Evolutionary conservation across 1,140 invertebrate species (phyloP), one percentile per base, ranked within the genome.

Genomic region (Zaprionus lachaisei): DNA sequence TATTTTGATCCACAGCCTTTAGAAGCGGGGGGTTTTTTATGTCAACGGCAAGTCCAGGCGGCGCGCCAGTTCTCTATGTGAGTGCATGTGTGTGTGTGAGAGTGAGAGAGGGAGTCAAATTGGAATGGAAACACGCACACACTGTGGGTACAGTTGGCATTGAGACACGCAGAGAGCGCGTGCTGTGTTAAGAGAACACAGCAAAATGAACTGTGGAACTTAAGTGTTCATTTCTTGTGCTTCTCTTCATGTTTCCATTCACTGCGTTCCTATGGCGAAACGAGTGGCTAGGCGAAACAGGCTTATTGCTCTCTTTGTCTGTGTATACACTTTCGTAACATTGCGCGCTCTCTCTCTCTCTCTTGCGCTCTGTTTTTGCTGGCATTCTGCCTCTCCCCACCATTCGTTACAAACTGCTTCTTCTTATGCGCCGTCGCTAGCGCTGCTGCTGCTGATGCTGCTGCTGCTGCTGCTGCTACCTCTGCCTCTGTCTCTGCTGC

Each of bases 321-420:
- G 41, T 85, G 76, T 72, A 73, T 73, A 90, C 85, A 89, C 75
- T 82, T 89, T 89, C 84, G 85, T 89, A 89, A 80, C 80, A 84
- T 66, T 71, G 67, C 31, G 67, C 31, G 20, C 69, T 57, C 68
- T 58, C 22, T 22, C n/a, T n/a, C 26, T 24, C 26, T 58, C 54
- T 37, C 37, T 20, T 70, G 37, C 56, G 61, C 82, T 79, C 75
- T 84, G 82, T 84, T 85, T 85, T 85, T 85, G 82, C 71, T 83
- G 68, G 79, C 72, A 79, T 77, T 86, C 68, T 76, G 71, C 64
- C 81, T 76, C 84, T 89, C 85, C 86, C 85, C 79, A 90, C 85
- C 81, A 79, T 90, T 90, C 85, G 81, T 90, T 84, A 90, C 85
- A 90, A 90, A 85, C 85, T 82, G 85, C 82, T 90, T 90, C 86